Evolutionary conservation across 2,113 vertebrate genomes (phyloP).

Genomic region (Podarcis muralis): DNA sequence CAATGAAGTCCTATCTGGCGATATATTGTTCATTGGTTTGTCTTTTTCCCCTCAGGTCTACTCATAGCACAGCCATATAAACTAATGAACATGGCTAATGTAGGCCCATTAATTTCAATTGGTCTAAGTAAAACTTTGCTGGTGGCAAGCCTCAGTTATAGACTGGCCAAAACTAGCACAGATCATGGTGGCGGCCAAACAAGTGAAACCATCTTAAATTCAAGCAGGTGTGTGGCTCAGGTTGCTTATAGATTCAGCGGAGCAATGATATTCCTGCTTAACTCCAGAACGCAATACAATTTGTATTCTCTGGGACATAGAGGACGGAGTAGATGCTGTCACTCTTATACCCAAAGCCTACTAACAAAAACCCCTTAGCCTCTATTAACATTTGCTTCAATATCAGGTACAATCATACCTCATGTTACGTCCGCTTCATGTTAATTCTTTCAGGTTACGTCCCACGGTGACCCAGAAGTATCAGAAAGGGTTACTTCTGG

Average conservation of each 20-base stretch:
- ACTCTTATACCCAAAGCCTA: not conserved
- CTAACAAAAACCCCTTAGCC: not conserved
- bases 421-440: too few relatives aligned
- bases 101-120: too few relatives aligned
- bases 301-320: not conserved
- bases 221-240: not conserved
- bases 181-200: not conserved
- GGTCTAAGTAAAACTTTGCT: too few relatives aligned
- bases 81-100: too few relatives aligned
- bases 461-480: too few relatives aligned
- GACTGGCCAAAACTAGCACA: not conserved
- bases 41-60: too few relatives aligned
- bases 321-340: not conserved
- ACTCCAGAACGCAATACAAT: not conserved
- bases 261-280: not conserved
- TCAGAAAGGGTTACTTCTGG: too few relatives aligned
- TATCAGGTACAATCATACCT: not conserved
- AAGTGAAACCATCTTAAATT: not conserved
- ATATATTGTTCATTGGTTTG: too few relatives aligned
- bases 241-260: not conserved
- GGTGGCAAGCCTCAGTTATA: not conserved
- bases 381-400: not conserved
- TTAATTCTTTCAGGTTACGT: too few relatives aligned
- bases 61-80: too few relatives aligned
- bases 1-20: too few relatives aligned